Base-by-base conservation (phyloP, 2,888 invertebrate genomes). In the Diloba caeruleocephala region DNA sequence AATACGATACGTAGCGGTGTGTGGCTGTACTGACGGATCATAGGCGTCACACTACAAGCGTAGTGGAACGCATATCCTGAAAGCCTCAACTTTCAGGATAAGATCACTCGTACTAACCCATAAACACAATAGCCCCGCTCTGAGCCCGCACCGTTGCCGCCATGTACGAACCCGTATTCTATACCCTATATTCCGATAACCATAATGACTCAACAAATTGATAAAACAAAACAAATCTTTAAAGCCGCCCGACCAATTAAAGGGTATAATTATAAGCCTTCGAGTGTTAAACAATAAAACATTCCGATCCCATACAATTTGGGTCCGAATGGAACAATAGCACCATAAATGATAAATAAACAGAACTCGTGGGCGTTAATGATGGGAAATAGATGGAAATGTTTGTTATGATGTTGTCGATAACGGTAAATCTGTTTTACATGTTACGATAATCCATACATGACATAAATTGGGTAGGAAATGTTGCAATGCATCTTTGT, bases 211-310 rank as follows among this genome's bases (percentile, higher is more conserved):
- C 37, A 51, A 50, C 51, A 39, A 43, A 46, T 48, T 28, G 34
- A 36, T 48, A 48, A 17, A 63, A 62, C 43, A 69, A 55, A 63
- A 54, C 46, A 66, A 49, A 59, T 65, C 44, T 74, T 67, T 65
- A 68, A 61, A 56, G 56, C 66, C 43, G 51, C 50, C 66, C 52
- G 53, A 69, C 67, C 78, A 73, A 77, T 79, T 77, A 77, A 57
- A 62, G 61, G 50, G 52, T 54, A 69, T 78, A 69, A 73, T 72
- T 56, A 62, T 58, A n/a, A 55, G 52, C 45, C 54, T 63, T 59
- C 46, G 62, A 66, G 74, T 73, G 72, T 70, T 62, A 63, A 70
- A 74, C 73, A 76, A 78, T 79, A 79, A 79, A 79, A 73, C 61
- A 77, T 71, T 70, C 65, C 52, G 13, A 56, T 52, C 54, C 61